Evolutionary conservation across 2,113 vertebrate species (phyloP).

Genomic region (Podilymbus podiceps): DNA sequence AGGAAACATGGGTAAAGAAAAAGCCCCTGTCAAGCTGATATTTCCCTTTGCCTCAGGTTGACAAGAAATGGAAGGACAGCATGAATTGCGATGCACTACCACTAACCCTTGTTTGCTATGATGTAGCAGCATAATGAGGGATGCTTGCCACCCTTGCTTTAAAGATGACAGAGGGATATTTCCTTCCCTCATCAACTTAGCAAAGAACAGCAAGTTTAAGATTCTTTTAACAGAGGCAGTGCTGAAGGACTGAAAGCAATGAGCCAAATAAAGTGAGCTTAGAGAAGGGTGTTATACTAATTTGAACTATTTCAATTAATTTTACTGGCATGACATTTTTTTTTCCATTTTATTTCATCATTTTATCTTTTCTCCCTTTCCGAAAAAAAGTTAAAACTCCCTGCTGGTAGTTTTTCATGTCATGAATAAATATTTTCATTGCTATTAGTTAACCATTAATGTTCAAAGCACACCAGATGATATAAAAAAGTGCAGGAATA

Average conservation of each 20-base stretch:
- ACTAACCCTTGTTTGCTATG: not conserved
- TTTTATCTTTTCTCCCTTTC: not conserved
- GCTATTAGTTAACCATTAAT: not conserved
- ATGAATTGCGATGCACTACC: fast-evolving
- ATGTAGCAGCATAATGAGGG: not conserved
- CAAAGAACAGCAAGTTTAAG: not conserved
- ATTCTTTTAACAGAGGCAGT: not conserved
- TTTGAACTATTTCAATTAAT: not conserved
- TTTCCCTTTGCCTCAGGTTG: not conserved
- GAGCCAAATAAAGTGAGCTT: not conserved
- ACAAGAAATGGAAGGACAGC: not conserved
- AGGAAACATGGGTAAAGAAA: not conserved
- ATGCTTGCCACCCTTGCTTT: not conserved
- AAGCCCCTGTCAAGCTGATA: fast-evolving
- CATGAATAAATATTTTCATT: not conserved
- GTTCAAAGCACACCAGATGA: not conserved
- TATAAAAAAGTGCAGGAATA: not conserved
- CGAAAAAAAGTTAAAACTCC: not conserved
- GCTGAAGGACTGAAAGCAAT: not conserved
- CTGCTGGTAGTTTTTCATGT: not conserved
- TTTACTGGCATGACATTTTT: not conserved
- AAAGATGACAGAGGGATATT: not conserved
- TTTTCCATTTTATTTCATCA: not conserved
- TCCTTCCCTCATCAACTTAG: not conserved
- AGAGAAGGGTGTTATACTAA: not conserved